phyloP scores from a whole-genome alignment of 1,140 invertebrate genomes.

The Phthorimaea operculella region DNA sequence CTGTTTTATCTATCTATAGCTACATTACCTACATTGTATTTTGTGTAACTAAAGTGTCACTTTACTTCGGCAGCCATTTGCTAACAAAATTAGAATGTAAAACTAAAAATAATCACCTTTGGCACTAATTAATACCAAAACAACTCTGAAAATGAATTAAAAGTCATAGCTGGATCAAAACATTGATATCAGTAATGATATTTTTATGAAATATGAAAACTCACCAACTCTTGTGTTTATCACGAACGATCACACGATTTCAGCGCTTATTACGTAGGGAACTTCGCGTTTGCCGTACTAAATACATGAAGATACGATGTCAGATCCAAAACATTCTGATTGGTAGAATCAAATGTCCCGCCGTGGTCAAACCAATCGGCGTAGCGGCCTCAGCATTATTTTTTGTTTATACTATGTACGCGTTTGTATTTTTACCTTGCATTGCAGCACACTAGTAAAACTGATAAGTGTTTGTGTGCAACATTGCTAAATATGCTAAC shows the following conservation, averaged over 20 bases:
- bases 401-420: conserved; percentile 56
- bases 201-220: conserved; percentile 36
- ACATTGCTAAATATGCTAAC: background rate
- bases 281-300: conserved; percentile 52
- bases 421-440: conserved; percentile 37
- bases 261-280: conserved; percentile 66
- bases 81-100: conserved; percentile 63
- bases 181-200: background rate
- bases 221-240: conserved; percentile 55
- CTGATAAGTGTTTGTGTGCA: conserved; percentile 20
- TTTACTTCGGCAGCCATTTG: conserved; percentile 67
- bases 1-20: background rate
- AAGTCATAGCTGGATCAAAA: background rate
- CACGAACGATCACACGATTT: conserved; percentile 60
- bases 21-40: conserved; percentile 6
- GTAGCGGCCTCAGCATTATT: conserved; percentile 51
- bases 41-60: conserved; percentile 43
- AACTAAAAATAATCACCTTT: conserved; percentile 45
- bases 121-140: background rate
- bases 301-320: conserved; percentile 47
- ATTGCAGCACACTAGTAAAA: conserved; percentile 36
- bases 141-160: background rate
- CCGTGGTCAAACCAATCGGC: conserved; percentile 42
- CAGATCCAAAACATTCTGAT: conserved; percentile 39
- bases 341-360: conserved; percentile 54